Base-by-base conservation (phyloP, 2,888 invertebrate species). In the Drosophila bunnanda region DNA sequence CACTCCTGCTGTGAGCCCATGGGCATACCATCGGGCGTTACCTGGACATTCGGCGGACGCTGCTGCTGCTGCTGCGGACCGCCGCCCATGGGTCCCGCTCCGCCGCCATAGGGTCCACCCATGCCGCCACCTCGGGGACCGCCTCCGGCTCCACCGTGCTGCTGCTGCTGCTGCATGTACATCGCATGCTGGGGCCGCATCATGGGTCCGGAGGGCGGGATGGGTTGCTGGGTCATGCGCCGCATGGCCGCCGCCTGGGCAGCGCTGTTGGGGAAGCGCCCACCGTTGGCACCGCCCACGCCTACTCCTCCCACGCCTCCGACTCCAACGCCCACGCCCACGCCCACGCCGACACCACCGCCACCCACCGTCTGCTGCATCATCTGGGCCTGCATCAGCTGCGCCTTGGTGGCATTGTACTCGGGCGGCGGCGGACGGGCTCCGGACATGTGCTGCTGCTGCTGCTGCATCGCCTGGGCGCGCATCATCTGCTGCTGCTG, bases 391-490 rank as follows among this genome's bases (percentile, higher is more conserved):
- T 93, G 93, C 91, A 93, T 92, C 55, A 92, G 78, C 66, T 93
- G 93, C 48, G 91, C 92, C 75, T 92, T 92, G 72, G 90, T 92
- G 88, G 96, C 94, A 92, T 97, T 97, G 93, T 97, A 97, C 92
- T 97, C 97, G 3, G 97, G 97, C 44, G 97, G 97, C 25, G 97
- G 97, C 32, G 97, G 96, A 58, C 96, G 94, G 25, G 94, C 93
- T 1, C 93, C 92, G 43, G 92, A 92, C 92, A 93, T 93, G 75
- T 94, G 93, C 77, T 94, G 93, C 70, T 93, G 93, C 70, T 79
- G 76, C 57, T 71, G 71, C 85, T 82, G 85, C 80, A 95, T 90
- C 4, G 86, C 88, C 76, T 88, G 88, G 30, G 92, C 90, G 48
- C 91, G 89, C 91, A 92, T 89, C 87, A 95, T 95, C 84, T 95